These are phyloP conservation scores for Philereme vetulata DNA, from an alignment of 2,888 invertebrate species.

Conservation along the genomic window DNA sequence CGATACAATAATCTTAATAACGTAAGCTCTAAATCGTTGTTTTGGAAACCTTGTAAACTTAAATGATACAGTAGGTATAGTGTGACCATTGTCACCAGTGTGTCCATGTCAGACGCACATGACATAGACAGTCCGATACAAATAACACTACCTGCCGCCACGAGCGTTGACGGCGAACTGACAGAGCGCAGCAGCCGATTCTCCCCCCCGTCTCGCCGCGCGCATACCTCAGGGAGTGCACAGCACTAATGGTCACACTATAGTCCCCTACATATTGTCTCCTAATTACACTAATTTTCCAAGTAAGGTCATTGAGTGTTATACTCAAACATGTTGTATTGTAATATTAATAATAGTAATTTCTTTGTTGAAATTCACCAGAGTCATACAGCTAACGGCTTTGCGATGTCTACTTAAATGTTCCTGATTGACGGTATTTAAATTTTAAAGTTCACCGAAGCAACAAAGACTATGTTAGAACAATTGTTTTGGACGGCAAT, in stretches of 20 bases:
- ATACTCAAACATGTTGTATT: constrained; percentile 6
- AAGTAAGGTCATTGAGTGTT: constrained; percentile 20
- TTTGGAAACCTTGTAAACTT: constrained; percentile 5
- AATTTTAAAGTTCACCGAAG: constrained; percentile 17
- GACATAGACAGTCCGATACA: no score
- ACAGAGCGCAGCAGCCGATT: no score
- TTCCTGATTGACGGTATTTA: constrained; percentile 30
- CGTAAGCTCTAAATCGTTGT: not conserved
- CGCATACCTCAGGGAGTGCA: no score
- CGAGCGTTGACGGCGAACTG: no score
- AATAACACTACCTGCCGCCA: no score
- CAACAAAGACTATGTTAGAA: constrained; percentile 21
- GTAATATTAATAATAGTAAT: constrained; percentile 6
- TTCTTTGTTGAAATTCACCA: constrained; percentile 28
- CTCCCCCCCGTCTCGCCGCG: no score
- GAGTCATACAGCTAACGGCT: constrained; percentile 21
- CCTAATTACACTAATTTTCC: constrained; percentile 21
- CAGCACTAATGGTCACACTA: no score
- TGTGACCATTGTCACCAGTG: no score
- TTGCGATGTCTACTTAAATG: constrained; percentile 15
- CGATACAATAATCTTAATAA: not conserved
- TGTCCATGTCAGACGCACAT: no score
- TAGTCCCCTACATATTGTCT: constrained; percentile 1
- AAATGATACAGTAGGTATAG: not conserved
- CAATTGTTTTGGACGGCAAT: constrained; percentile 29